These are phyloP conservation scores for Pelodytes ibericus DNA, from an alignment of 2,797 vertebrate genomes.

Conservation along the genomic window DNA sequence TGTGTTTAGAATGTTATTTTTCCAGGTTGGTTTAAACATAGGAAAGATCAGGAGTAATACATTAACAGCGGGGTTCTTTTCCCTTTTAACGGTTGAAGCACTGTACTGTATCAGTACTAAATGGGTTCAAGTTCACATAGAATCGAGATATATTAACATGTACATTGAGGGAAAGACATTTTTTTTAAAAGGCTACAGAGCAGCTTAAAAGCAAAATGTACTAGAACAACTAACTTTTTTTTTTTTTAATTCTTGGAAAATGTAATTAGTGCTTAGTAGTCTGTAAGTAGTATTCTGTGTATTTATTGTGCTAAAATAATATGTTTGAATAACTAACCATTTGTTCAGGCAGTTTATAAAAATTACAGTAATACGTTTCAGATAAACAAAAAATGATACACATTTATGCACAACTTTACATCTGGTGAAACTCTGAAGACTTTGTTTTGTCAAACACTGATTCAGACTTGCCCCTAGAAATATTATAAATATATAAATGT, in stretches of 20 bases:
- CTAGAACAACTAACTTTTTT: not conserved
- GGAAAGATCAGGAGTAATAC: constrained; percentile 35
- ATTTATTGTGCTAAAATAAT: too few species aligned
- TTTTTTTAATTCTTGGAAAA: not conserved
- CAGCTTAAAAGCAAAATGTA: too few species aligned
- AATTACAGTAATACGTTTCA: not conserved
- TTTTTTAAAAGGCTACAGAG: too few species aligned
- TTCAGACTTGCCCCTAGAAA: too few species aligned
- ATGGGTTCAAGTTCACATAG: constrained; percentile 19
- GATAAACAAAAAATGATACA: not conserved
- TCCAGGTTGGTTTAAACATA: not conserved
- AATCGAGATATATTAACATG: not conserved
- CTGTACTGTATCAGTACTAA: constrained; percentile 51
- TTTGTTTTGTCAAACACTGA: too few species aligned
- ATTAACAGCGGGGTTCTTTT: not conserved
- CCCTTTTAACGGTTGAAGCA: constrained; percentile 17
- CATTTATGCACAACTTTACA: too few species aligned
- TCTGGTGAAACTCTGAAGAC: too few species aligned
- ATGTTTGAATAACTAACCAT: not conserved
- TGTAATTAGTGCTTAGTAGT: not conserved
- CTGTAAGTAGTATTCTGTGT: not conserved
- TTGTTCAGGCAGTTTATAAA: not conserved
- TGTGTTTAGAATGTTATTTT: constrained; percentile 8
- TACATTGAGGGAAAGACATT: not conserved
- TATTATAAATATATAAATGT: too few species aligned